Conservation (phyloP, 92 coral and sea anemone species). For the Siderastrea radians region DNA sequence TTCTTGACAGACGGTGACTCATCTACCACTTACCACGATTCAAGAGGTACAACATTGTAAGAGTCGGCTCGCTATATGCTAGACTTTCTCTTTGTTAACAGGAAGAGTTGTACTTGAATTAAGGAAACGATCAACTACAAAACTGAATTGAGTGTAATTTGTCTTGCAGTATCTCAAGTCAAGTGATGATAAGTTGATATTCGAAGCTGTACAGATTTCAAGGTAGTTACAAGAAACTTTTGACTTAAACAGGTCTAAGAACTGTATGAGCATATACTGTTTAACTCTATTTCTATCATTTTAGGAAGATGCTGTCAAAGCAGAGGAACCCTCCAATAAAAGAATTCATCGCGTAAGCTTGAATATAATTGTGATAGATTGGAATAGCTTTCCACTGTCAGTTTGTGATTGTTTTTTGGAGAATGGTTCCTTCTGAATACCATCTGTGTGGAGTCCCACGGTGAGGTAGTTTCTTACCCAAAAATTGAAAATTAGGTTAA, state of each 20-base stretch:
- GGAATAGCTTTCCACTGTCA: no score
- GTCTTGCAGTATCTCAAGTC: constrained; percentile 69
- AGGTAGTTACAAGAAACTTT: constrained; percentile 50
- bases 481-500: no score
- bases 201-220: constrained; percentile 87
- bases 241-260: neutral
- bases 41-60: constrained; percentile 49
- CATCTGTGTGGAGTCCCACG: no score
- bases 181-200: constrained; percentile 76
- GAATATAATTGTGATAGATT: neutral
- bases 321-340: constrained; percentile 97
- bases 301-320: constrained; percentile 94
- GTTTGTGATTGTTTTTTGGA: no score
- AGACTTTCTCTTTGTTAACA: no score
- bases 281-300: neutral
- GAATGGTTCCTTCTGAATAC: no score
- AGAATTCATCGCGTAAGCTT: constrained; percentile 91
- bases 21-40: constrained; percentile 74
- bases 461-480: no score
- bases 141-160: neutral
- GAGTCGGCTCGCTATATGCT: neutral
- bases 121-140: no score
- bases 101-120: neutral
- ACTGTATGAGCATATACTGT: neutral
- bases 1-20: constrained; percentile 29